phyloP scores from a whole-genome alignment of 1,140 invertebrate genomes.

The Cyclina sinensis region DNA sequence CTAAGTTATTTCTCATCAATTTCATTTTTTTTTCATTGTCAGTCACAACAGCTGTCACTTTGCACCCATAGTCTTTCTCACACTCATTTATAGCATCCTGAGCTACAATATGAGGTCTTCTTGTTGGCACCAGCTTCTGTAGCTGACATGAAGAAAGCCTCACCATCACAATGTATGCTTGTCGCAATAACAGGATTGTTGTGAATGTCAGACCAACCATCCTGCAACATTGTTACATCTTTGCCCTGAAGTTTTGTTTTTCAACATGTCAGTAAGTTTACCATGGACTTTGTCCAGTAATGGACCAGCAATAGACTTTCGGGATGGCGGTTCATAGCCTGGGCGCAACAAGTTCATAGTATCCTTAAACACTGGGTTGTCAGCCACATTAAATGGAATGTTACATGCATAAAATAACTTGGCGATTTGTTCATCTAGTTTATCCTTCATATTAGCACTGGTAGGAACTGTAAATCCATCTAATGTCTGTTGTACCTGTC shows the following conservation, averaged over 20 bases:
- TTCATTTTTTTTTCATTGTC: constrained; percentile 14
- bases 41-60: not conserved
- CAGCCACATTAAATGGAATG: not conserved
- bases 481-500: not conserved
- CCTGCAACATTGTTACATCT: no score
- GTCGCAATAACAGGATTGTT: no score
- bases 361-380: not conserved
- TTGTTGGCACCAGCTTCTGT: no score
- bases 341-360: not conserved
- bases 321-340: not conserved
- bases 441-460: not conserved
- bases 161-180: no score
- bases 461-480: not conserved
- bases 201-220: no score
- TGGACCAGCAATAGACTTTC: no score
- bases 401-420: not conserved
- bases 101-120: not conserved
- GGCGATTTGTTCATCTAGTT: not conserved
- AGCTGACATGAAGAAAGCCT: no score
- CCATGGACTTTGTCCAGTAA: no score
- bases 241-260: no score
- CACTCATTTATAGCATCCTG: not conserved
- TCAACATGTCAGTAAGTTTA: no score
- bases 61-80: not conserved
- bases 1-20: constrained; percentile 24